These are phyloP conservation scores for Mythimna lalbum DNA, from an alignment of 2,888 invertebrate genomes.

Conservation along the genomic window DNA sequence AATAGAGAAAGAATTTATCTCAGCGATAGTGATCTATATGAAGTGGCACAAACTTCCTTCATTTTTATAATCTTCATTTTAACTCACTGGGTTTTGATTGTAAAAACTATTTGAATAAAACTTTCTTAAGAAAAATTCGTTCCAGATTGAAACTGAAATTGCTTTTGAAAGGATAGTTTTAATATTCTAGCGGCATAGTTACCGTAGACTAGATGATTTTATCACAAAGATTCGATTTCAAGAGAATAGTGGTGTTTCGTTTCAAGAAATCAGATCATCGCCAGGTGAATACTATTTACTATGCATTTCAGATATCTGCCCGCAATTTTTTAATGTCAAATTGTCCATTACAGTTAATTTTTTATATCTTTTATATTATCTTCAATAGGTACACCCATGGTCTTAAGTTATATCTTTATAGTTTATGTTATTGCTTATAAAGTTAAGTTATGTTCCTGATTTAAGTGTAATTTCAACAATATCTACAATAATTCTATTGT, in stretches of 20 bases:
- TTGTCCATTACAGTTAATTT: no score
- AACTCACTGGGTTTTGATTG: constrained; percentile 24
- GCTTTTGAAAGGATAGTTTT: constrained; percentile 4
- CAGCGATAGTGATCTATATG: constrained; percentile 48
- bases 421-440: no score
- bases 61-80: constrained; percentile 46
- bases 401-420: no score
- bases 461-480: no score
- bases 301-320: no score
- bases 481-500: no score
- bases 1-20: constrained; percentile 33
- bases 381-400: no score
- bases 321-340: no score
- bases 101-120: constrained; percentile 40
- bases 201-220: not conserved
- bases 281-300: no score
- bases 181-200: not conserved
- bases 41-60: constrained; percentile 38
- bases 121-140: constrained; percentile 30
- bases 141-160: constrained; percentile 22
- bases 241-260: not conserved
- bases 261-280: no score
- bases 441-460: no score
- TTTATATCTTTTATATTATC: no score
- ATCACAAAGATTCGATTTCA: not conserved